Evolutionary conservation across 2,113 vertebrate genomes (phyloP).

Genomic region (Budorcas taxicolor): DNA sequence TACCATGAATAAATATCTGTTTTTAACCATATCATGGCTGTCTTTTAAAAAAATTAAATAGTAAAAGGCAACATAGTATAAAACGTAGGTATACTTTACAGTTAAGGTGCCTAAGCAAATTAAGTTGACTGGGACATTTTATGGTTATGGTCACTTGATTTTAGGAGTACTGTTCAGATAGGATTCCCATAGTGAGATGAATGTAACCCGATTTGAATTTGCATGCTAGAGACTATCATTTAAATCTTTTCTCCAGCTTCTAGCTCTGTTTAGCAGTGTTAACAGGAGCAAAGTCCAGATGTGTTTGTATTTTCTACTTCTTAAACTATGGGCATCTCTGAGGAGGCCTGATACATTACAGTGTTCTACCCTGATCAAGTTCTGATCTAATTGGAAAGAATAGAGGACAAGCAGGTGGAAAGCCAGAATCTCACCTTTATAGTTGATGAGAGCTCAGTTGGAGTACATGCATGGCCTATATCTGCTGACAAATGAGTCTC

Average conservation of each 20-base stretch:
- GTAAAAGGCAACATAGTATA: not conserved
- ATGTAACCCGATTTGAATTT: not conserved
- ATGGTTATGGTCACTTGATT: not conserved
- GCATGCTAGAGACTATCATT: not conserved
- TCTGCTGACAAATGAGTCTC: not conserved
- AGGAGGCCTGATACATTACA: not conserved
- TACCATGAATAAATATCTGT: not conserved
- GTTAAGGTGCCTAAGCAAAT: not conserved
- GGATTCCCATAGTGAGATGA: not conserved
- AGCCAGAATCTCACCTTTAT: not conserved
- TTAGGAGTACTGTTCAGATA: not conserved
- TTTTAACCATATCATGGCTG: not conserved
- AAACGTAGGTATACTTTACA: constrained; percentile 11
- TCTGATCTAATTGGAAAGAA: not conserved
- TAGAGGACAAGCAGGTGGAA: not conserved
- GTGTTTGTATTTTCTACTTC: not conserved
- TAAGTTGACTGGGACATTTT: not conserved
- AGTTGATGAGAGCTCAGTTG: not conserved
- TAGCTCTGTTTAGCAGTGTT: not conserved
- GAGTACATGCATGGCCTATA: not conserved
- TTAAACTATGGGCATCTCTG: not conserved
- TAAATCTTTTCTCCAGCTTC: not conserved
- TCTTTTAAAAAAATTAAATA: not conserved
- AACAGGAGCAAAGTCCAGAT: not conserved
- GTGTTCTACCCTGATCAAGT: not conserved